Evolutionary conservation across 2,888 invertebrate species (phyloP).

Genomic region (Strigamia transsilvanica): DNA sequence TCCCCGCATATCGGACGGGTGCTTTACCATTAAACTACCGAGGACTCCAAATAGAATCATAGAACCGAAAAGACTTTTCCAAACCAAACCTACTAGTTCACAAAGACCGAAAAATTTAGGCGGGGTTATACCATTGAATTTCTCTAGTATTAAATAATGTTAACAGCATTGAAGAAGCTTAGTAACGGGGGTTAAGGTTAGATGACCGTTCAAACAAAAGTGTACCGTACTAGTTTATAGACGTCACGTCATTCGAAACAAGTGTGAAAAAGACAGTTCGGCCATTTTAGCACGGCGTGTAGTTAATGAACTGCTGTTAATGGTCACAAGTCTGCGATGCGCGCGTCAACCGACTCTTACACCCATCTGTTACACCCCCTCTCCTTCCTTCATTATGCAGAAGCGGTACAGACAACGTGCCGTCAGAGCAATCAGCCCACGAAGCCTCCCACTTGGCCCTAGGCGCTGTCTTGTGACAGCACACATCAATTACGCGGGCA

Average conservation of each 20-base stretch:
- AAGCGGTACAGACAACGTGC: slow-evolving; percentile 43
- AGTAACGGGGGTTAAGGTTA: too few relatives aligned
- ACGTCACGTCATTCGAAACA: slow-evolving; percentile 35
- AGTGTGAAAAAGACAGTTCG: slow-evolving; percentile 43
- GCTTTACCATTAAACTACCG: too few relatives aligned
- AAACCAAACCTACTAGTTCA: too few relatives aligned
- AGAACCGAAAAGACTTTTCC: too few relatives aligned
- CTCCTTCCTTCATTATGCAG: slow-evolving; percentile 41
- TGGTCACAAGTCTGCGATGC: slow-evolving; percentile 45
- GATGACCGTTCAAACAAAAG: background rate
- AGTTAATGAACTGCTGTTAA: slow-evolving; percentile 49
- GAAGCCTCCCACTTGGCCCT: slow-evolving; percentile 42
- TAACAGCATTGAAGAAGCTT: too few relatives aligned
- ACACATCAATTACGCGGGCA: slow-evolving; percentile 40
- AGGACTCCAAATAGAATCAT: too few relatives aligned
- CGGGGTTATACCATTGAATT: too few relatives aligned
- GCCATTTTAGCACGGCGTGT: slow-evolving; percentile 43
- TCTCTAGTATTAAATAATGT: too few relatives aligned
- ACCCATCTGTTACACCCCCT: slow-evolving; percentile 40
- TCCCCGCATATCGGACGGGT: too few relatives aligned
- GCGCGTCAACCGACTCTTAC: slow-evolving; percentile 42
- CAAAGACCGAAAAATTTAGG: too few relatives aligned
- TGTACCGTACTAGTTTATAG: background rate
- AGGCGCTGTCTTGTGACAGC: slow-evolving; percentile 45
- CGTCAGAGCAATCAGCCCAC: slow-evolving; percentile 48